Conservation (phyloP, 2,113 vertebrate species). For the Bubalus kerabau region DNA sequence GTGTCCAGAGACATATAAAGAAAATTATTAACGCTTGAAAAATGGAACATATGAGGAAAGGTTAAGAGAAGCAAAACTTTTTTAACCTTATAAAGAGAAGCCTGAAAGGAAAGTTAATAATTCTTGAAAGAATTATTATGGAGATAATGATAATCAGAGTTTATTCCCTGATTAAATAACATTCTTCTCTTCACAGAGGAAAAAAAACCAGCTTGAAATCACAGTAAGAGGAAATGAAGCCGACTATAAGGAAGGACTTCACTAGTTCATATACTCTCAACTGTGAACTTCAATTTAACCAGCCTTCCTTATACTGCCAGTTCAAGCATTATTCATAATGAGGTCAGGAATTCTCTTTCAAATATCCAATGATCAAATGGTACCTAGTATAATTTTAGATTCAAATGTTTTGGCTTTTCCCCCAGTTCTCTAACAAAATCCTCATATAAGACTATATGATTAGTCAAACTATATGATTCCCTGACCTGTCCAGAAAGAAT, state of each 20-base stretch:
- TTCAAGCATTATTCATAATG: not conserved
- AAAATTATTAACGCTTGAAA: slow-evolving; percentile 38
- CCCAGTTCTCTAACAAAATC: not conserved
- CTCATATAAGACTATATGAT: not conserved
- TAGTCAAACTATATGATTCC: not conserved
- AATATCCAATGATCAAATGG: not conserved
- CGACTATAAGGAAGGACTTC: not conserved
- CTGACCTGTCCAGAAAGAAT: not conserved
- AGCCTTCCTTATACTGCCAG: not conserved
- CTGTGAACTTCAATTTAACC: not conserved
- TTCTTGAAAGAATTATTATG: slow-evolving; percentile 2
- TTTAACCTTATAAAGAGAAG: slow-evolving; percentile 21
- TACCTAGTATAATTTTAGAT: not conserved
- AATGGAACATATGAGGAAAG: slow-evolving; percentile 25
- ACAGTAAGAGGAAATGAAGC: not conserved
- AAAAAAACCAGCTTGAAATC: slow-evolving; percentile 2
- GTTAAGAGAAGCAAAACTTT: slow-evolving; percentile 21
- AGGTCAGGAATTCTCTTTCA: not conserved
- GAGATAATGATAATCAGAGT: not conserved
- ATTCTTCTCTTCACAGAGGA: not conserved
- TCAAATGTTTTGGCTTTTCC: not conserved
- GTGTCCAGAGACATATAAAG: not conserved
- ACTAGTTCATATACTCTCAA: not conserved
- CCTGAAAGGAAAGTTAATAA: slow-evolving; percentile 39
- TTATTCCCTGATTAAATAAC: not conserved